Evolutionary conservation across 2,797 vertebrate genomes (phyloP), one percentile per base, ranked within the genome.

Genomic region (Anguilla marmorata): DNA sequence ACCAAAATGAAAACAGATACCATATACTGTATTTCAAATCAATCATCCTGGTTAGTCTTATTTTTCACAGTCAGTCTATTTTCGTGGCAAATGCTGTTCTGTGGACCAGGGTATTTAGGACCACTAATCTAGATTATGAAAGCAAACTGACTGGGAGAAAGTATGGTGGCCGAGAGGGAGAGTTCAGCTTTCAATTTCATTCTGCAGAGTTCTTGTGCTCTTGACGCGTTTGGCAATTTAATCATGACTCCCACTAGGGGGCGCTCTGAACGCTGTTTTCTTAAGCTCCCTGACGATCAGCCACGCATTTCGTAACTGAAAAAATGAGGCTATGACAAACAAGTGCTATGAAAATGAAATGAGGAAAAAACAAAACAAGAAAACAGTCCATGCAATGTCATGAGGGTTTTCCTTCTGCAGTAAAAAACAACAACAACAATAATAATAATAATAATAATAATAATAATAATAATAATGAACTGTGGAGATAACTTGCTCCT

Each of bases 361-460:
- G 91, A 91, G 90, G 93, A 90, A 90, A 11, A 52, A 82, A 80
- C 41, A 24, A 72, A 86, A 66, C 48, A 33, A 91, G 90, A 89
- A 92, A 93, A 91, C 93, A 86, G 92, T 93, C 88, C 95, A 96
- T 96, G 95, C 95, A 96, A 91, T 90, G 91, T 94, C 92, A 93
- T 89, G 89, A 91, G 87, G 90, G 37, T 92, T 93, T 89, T 93
- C 91, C 92, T 95, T 94, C 92, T 93, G 91, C 93, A 92, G 93
- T 93, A 90, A 91, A 90, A 93, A 94, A 91, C 33, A 69, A 60
- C 50, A 92, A 91, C 90, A 33, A n/a, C 1, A 66, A 66, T n/a
- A 85, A 80, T 14, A 56, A n/a, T 27, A 66, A 66, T 66, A 85
- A 80, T 27, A 66, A 12, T n/a, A n/a, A n/a, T 8, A 66, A 66